A percentile compares a stretch with the other conserved stretches of the same genome.
Conservation (phyloP, 2,888 invertebrate genomes). For the Poecilus cupreus region DNA sequence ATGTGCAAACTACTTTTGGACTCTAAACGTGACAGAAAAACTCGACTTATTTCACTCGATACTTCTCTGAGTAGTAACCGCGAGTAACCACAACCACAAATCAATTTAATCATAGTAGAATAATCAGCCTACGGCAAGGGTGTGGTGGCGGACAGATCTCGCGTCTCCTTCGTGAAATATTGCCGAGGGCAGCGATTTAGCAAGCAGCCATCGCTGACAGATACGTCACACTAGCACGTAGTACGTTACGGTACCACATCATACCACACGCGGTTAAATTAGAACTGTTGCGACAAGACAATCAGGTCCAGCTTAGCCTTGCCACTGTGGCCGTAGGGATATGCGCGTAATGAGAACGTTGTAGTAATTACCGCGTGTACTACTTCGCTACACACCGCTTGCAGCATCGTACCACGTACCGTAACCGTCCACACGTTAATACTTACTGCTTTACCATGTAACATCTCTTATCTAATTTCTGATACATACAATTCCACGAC, state of each 20-base stretch:
- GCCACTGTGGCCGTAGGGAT: not conserved
- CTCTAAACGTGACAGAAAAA: too few relatives aligned
- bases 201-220: not conserved
- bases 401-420: too few relatives aligned
- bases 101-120: slow-evolving; percentile 30
- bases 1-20: too few relatives aligned
- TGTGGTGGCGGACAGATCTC: not conserved
- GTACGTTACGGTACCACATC: not conserved
- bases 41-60: not conserved
- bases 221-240: not conserved
- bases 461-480: not conserved
- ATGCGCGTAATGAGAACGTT: not conserved
- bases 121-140: slow-evolving; percentile 16
- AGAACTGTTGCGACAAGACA: slow-evolving; percentile 28
- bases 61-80: not conserved
- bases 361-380: slow-evolving; percentile 9
- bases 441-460: not conserved
- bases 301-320: not conserved
- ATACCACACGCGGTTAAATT: not conserved
- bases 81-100: slow-evolving; percentile 17
- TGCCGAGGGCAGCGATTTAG: slow-evolving; percentile 1
- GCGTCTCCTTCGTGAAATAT: not conserved
- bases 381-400: not conserved
- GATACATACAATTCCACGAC: too few relatives aligned
- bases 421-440: too few relatives aligned